Evolutionary conservation across 2,888 invertebrate species (phyloP), one percentile per base, ranked within the genome.

Genomic region (Drosophila kanekoi): DNA sequence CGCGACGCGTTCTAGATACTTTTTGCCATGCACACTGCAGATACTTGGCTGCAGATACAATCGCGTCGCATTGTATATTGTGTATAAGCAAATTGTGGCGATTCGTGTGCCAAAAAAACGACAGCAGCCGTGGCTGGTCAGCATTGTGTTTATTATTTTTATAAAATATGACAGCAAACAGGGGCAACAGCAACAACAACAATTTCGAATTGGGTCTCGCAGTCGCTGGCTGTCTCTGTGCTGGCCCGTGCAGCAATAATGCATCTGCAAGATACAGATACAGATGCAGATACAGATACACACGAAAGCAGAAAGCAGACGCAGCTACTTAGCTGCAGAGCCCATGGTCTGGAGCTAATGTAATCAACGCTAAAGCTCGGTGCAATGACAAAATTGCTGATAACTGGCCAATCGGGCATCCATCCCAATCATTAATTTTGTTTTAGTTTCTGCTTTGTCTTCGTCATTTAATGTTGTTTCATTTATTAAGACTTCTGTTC

Each of bases 341-440:
- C 51, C 47, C 48, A 59, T 57, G 54, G 45, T 28, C 23, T 40
- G 44, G 43, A 63, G 68, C 59, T 60, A 65, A 60, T 66, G 69
- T 80, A 87, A 87, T 86, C 78, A 83, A 79, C 74, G 83, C 77
- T 86, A 77, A 85, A 85, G 58, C 59, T 80, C 57, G 61, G 74
- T 65, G 84, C 87, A 88, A 85, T 86, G 87, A 88, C 87, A 85
- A 86, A 85, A 85, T 87, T 87, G 72, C 77, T 79, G 79, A 79
- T 86, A 87, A 88, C 82, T 82, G 66, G 69, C 44, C 77, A 72
- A 49, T 43, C 23, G 37, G 28, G 52, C 56, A 59, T 40, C 43
- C 53, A 51, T 59, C 49, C 43, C 63, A 88, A 86, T 87, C 83
- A 86, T 86, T 84, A 80, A 84, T 86, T 74, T 78, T 63, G 47